Evolutionary conservation across 2,113 vertebrate species (phyloP).

Genomic region (Cephalopterus ornatus): DNA sequence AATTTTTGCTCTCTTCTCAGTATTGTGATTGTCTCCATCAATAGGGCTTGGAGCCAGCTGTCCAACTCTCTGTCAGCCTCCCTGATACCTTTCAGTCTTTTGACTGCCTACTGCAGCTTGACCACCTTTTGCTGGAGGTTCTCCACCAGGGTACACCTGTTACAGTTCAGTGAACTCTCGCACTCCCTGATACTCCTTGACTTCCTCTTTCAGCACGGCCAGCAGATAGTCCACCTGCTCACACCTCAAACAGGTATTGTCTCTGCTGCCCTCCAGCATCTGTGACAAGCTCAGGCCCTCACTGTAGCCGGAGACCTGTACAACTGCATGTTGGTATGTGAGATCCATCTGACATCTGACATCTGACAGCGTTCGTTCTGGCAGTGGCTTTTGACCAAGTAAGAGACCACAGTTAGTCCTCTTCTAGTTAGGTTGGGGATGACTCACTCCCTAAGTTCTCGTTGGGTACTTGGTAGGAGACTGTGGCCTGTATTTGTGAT

Average conservation of each 20-base stretch:
- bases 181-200: not conserved
- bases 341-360: not conserved
- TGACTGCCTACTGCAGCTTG: not conserved
- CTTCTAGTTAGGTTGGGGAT: not conserved
- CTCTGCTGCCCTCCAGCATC: not conserved
- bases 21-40: not conserved
- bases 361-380: fast-evolving
- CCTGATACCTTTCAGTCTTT: not conserved
- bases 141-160: not conserved
- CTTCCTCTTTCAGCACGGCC: not conserved
- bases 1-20: not conserved
- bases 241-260: not conserved
- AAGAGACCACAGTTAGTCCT: not conserved
- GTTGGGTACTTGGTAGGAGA: not conserved
- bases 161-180: not conserved
- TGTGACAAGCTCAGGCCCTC: not conserved
- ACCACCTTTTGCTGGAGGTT: not conserved
- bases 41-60: not conserved
- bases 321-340: not conserved
- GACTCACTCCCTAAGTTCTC: not conserved
- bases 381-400: not conserved
- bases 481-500: not conserved
- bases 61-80: not conserved
- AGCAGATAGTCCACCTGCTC: not conserved
- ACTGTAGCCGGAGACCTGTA: not conserved